These are phyloP conservation scores for Clunio marinus DNA, from an alignment of 2,888 invertebrate genomes.

Conservation along the genomic window DNA sequence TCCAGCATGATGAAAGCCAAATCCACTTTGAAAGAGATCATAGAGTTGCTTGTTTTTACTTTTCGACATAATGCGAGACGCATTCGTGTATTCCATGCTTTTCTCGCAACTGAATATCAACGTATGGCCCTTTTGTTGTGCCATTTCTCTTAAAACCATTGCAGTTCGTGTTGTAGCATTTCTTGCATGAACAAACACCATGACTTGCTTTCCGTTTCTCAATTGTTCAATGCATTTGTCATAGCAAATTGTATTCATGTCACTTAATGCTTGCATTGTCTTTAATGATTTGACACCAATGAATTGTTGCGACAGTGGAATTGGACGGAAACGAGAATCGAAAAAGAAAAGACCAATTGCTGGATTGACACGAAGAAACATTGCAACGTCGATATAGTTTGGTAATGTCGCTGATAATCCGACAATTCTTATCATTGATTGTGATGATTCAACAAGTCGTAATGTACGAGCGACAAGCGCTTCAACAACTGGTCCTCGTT, in stretches of 20 bases:
- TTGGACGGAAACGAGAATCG: constrained; percentile 89
- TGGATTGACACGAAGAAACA: constrained; percentile 90
- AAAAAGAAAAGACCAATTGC: constrained; percentile 90
- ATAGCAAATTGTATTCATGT: constrained; percentile 91
- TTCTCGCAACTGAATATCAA: constrained; percentile 66
- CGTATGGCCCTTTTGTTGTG: constrained; percentile 68
- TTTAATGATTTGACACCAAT: constrained; percentile 74
- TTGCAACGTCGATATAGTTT: constrained; percentile 94
- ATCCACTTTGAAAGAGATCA: constrained; percentile 80
- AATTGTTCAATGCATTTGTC: constrained; percentile 85
- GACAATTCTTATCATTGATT: constrained; percentile 94
- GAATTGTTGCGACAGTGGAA: constrained; percentile 88
- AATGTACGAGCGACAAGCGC: constrained; percentile 93
- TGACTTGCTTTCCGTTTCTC: constrained; percentile 83
- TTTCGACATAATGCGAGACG: constrained; percentile 64
- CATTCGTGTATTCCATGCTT: constrained; percentile 60
- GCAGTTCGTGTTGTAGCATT: constrained; percentile 93
- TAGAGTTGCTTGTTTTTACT: constrained; percentile 76
- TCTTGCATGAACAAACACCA: constrained; percentile 98
- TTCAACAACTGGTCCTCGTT: constrained; percentile 95
- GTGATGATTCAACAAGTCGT: constrained; percentile 84
- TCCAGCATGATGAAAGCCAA: constrained; percentile 96
- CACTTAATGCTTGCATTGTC: constrained; percentile 59
- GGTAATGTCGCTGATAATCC: constrained; percentile 96
- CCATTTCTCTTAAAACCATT: constrained; percentile 74